These are phyloP conservation scores for Sarcophaga carnaria DNA, from an alignment of 2,888 invertebrate genomes.

Conservation along the genomic window DNA sequence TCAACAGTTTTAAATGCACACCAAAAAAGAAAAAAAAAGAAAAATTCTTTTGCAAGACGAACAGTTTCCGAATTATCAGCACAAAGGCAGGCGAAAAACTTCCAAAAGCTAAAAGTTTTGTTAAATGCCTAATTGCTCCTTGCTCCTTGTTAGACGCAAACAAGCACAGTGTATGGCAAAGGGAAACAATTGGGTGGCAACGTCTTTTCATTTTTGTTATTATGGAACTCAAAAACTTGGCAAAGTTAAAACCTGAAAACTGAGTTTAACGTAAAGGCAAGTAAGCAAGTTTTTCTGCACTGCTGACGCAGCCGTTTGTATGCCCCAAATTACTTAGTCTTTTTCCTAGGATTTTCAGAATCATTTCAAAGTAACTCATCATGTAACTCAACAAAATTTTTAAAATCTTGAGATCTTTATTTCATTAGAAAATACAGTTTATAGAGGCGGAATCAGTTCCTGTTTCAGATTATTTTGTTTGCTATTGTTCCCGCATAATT, in stretches of 20 bases:
- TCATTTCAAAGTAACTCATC: too few relatives aligned
- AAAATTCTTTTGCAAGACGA: constrained; percentile 24
- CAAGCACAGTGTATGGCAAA: constrained; percentile 11
- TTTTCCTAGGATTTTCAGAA: too few relatives aligned
- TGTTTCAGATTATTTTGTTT: too few relatives aligned
- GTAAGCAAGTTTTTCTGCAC: too few relatives aligned
- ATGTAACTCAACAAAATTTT: too few relatives aligned
- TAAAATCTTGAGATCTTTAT: too few relatives aligned
- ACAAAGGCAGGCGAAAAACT: constrained; percentile 13
- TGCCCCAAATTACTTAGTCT: too few relatives aligned
- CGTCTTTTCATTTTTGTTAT: background rate
- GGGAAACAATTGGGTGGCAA: background rate
- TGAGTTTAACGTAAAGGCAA: too few relatives aligned
- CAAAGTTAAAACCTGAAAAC: background rate
- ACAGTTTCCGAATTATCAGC: constrained; percentile 9
- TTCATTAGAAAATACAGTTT: too few relatives aligned
- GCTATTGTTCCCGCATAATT: too few relatives aligned
- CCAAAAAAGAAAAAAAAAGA: background rate
- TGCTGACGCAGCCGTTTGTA: too few relatives aligned
- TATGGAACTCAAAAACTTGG: background rate
- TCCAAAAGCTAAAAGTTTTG: constrained; percentile 47
- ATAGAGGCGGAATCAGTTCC: too few relatives aligned
- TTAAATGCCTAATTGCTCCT: constrained; percentile 62
- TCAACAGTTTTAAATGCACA: constrained; percentile 28
- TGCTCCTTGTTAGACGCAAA: background rate